Base-by-base conservation (phyloP, 2,888 invertebrate genomes). In the Drosophila paranaensis region DNA sequence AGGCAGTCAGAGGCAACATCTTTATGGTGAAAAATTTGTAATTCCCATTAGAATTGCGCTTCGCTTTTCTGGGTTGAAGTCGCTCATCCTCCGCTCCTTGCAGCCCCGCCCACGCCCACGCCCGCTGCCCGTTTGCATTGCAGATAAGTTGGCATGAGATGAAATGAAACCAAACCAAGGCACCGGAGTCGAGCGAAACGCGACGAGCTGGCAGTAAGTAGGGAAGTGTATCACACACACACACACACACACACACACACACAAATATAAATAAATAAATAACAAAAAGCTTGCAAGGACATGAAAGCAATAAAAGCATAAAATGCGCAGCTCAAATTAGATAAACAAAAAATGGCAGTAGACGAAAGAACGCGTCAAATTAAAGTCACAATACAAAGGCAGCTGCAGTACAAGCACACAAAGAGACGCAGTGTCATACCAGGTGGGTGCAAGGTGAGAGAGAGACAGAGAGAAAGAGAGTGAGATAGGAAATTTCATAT, bases 1-100 rank as follows among this genome's bases (percentile, higher is more conserved):
- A 25, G 20, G 48, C 6, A 27, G 30, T n/a, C 11, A 3, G 13
- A 13, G 27, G 67, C 75, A 79, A 74, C 76, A 77, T 79, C 88
- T 83, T 83, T 88, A 86, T 88, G 83, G 86, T 71, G 78, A 83
- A 88, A 75, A 86, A 83, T 86, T 83, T 88, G 88, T 86, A 88
- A 84, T 84, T 84, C 89, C 83, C 83, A 88, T 83, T 86, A 86
- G 83, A 88, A 88, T 88, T 88, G 89, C 73, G 81, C 87, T 76
- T 60, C 57, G 56, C 64, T 74, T 77, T 79, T 62, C 46, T 72
- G 72, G 75, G 68, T 57, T 71, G 77, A 51, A 61, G 55, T 51
- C 27, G 54, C 37, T 39, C 27, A 2, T 13, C 6, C 53, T 20
- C 20, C 14, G n/a, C 37, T 13, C 3, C 35, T 13, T 20, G 20